Percentiles rank a stretch among this genome's conserved stretches.
Conservation (phyloP, 2,113 vertebrate genomes). For the Odocoileus hemionus region DNA sequence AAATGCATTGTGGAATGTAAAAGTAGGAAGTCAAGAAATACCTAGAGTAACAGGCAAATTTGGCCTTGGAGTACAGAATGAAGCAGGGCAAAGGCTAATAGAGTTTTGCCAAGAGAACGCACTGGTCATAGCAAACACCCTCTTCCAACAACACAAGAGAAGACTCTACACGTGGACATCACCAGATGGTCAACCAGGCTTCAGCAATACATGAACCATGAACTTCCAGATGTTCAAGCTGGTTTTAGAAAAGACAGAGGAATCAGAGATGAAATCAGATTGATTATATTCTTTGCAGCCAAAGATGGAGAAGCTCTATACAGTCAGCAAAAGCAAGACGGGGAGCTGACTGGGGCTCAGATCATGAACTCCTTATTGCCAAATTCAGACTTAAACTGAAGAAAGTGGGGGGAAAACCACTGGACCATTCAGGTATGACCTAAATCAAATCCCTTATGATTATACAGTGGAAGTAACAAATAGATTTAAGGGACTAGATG, state of each 20-base stretch:
- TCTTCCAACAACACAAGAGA: neutral
- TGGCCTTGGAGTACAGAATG: neutral
- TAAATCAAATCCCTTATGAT: neutral
- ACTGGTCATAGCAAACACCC: neutral
- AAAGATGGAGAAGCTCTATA: neutral
- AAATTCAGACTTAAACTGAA: neutral
- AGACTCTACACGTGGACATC: neutral
- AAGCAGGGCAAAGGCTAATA: neutral
- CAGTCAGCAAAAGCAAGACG: neutral
- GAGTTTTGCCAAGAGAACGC: neutral
- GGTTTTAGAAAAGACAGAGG: too few species aligned
- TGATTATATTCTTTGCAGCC: neutral
- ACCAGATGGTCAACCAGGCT: neutral
- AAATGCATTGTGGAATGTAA: neutral
- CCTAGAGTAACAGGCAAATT: neutral
- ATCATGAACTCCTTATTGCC: neutral
- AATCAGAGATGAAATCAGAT: too few species aligned
- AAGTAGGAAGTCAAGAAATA: neutral
- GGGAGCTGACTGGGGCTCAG: neutral
- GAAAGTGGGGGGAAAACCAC: fast-evolving
- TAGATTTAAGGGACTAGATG: neutral
- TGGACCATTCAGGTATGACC: neutral
- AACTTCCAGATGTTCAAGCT: too few species aligned
- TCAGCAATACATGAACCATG: too few species aligned
- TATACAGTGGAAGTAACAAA: neutral